Evolutionary conservation across 1,140 invertebrate genomes (phyloP).

Genomic region (Gerris buenoi): DNA sequence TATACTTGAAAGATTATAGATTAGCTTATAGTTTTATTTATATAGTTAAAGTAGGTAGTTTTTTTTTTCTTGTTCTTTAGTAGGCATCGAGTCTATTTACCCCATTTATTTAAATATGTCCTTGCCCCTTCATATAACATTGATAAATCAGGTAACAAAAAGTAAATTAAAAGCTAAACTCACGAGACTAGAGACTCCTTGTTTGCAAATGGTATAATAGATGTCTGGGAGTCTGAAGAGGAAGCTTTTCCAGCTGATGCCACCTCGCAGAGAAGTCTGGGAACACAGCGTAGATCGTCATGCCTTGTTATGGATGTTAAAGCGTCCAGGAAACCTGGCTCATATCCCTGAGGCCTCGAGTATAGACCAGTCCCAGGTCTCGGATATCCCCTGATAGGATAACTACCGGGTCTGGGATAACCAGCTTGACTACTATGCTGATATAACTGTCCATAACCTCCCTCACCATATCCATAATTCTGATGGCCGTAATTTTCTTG

Average conservation of each 20-base stretch:
- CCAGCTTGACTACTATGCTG: too few relatives aligned
- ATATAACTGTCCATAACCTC: too few relatives aligned
- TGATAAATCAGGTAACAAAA: too few relatives aligned
- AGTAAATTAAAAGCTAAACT: too few relatives aligned
- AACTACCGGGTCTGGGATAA: not conserved
- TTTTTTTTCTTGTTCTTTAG: too few relatives aligned
- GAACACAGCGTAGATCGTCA: conserved; percentile 60
- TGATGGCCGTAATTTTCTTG: not conserved
- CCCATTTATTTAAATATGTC: too few relatives aligned
- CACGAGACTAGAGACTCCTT: conserved; percentile 49
- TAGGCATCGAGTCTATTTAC: too few relatives aligned
- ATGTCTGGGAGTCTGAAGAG: conserved; percentile 26
- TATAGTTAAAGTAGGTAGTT: too few relatives aligned
- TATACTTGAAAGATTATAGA: too few relatives aligned
- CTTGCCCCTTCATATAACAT: too few relatives aligned
- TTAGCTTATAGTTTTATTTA: too few relatives aligned
- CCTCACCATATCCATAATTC: not conserved
- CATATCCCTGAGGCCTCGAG: not conserved
- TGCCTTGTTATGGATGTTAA: conserved; percentile 53
- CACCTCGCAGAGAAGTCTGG: conserved; percentile 57
- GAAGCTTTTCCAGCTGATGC: conserved; percentile 44
- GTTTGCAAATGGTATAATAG: conserved; percentile 37
- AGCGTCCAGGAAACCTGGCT: conserved; percentile 33
- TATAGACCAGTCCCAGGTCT: not conserved
- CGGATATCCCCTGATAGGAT: not conserved